Evolutionary conservation across 2,888 invertebrate genomes (phyloP), one percentile per base, ranked within the genome.

Genomic region (Tryphoninae sp.): DNA sequence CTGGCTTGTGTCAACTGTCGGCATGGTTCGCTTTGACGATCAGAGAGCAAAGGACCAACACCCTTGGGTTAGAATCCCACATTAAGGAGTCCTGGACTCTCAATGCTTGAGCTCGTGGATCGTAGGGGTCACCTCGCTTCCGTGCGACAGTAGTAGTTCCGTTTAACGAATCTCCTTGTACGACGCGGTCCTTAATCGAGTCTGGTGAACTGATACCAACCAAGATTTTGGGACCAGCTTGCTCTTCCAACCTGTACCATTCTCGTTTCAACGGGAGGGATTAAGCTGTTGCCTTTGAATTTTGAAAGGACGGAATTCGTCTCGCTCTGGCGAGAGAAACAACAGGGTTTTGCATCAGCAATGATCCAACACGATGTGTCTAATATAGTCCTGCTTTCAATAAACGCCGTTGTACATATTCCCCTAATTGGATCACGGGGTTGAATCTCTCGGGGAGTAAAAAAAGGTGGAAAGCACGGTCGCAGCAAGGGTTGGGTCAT

Each of bases 341-440:
- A 68, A 23, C 45, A 53, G 33, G n/a, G 40, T 53, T 73, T 62
- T 40, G 53, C 53, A 53, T 53, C 40, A n/a, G 49, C 16, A 16
- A 51, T 51, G 51, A 13, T n/a, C 13, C 51, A 16, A n/a, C 16
- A n/a, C 51, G 33, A 33, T 33, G 33, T 33, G 33, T 6, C 16
- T 51, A n/a, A 51, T 13, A 16, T 16, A 19, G 55, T 51, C 23
- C n/a, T 13, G 23, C 49, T 2, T 4, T 11, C 11, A 7, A 33
- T 33, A 55, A 40, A 23, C 11, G 67, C 13, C 51, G 51, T 9
- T 42, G 65, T 69, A 53, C 71, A 61, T 61, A 62, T 49, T 62
- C 68, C 53, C 42, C 62, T 76, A 73, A 82, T 79, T 76, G 79
- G 76, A 79, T 76, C 62, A 82, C 51, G 45, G 74, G 59, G 65